phyloP scores from a whole-genome alignment of 2,113 vertebrate genomes.

The Grammomys dolichurus region DNA sequence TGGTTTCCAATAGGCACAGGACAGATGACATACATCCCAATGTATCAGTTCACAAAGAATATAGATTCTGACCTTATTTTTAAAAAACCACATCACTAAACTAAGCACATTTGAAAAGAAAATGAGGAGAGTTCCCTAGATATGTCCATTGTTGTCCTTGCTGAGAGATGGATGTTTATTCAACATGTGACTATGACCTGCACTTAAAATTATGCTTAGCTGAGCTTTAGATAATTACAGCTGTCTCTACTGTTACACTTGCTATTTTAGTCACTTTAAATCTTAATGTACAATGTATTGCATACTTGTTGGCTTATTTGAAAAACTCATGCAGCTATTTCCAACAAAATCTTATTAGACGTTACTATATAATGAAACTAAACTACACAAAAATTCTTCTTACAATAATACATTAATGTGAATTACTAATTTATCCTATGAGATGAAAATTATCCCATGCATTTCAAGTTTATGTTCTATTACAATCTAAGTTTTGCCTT shows the following conservation, averaged over 20 bases:
- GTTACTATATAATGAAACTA: background rate
- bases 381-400: background rate
- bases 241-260: rapidly evolving
- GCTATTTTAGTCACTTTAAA: background rate
- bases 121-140: background rate
- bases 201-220: background rate
- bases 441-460: background rate
- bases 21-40: background rate
- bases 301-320: background rate
- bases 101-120: background rate
- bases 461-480: background rate
- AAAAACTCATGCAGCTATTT: background rate
- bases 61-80: background rate
- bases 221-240: background rate
- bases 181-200: background rate
- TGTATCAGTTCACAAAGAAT: background rate
- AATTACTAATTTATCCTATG: background rate
- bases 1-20: background rate
- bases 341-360: background rate
- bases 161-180: background rate
- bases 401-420: background rate
- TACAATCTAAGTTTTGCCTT: background rate
- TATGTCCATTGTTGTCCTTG: background rate
- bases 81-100: background rate
- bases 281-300: background rate